phyloP scores from a whole-genome alignment of 2,888 invertebrate genomes.

The Caprella mutica region DNA sequence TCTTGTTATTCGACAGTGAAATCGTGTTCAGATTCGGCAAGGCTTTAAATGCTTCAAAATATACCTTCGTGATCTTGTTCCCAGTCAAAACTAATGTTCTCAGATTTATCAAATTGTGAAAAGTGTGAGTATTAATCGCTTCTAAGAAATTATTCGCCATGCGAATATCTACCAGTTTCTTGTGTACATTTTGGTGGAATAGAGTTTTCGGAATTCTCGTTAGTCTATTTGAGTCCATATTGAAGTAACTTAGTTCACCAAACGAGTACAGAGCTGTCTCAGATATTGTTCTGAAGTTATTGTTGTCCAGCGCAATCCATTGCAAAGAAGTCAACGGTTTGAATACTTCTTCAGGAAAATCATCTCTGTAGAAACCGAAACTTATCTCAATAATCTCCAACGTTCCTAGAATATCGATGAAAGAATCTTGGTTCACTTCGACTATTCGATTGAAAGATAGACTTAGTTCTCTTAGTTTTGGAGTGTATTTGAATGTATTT shows the following conservation, averaged over 20 bases:
- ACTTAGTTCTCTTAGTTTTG: conserved; percentile 71
- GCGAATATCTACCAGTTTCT: conserved; percentile 62
- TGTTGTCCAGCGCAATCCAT: conserved; percentile 78
- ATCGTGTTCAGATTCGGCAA: conserved; percentile 66
- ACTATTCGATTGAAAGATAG: conserved; percentile 81
- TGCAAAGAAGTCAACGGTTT: conserved; percentile 60
- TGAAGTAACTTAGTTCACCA: conserved; percentile 61
- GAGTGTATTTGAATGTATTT: conserved; percentile 59
- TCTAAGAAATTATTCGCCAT: conserved; percentile 69
- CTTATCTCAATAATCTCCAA: conserved; percentile 74
- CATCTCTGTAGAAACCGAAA: conserved; percentile 63
- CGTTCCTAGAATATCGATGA: conserved; percentile 60
- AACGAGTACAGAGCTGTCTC: conserved; percentile 53
- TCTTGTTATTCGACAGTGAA: conserved; percentile 69
- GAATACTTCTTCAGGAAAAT: conserved; percentile 63
- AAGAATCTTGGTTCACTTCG: conserved; percentile 66
- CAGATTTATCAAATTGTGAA: conserved; percentile 58
- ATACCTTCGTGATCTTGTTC: conserved; percentile 58
- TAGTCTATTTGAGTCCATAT: conserved; percentile 73
- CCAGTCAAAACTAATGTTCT: conserved; percentile 64
- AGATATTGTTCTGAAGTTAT: conserved; percentile 55
- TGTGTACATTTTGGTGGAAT: conserved; percentile 57
- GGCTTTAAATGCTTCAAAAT: conserved; percentile 60
- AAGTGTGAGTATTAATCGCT: conserved; percentile 55
- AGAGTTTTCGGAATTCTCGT: conserved; percentile 56